A percentile compares a stretch with the other conserved stretches of the same genome.
Evolutionary conservation across 1,140 invertebrate species (phyloP).

Genomic region (Zaprionus africanus): DNA sequence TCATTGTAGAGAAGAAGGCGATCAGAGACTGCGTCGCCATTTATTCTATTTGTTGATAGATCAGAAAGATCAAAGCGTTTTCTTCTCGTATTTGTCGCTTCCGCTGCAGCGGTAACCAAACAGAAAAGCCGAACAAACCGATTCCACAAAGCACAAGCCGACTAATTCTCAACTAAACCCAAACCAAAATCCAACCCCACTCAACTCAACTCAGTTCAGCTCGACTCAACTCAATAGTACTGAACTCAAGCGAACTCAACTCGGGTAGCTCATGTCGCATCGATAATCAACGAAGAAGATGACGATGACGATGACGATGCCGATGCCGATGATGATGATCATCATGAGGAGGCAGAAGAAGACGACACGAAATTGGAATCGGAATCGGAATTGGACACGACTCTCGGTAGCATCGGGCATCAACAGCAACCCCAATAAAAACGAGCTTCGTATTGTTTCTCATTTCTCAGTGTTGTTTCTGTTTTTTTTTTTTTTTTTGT

Average conservation of each 20-base stretch:
- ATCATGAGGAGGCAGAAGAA: slow-evolving; percentile 4
- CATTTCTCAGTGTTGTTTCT: slow-evolving; percentile 9
- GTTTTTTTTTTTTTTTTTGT: slow-evolving; percentile 30
- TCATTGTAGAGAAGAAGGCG: background rate
- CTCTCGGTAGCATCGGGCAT: slow-evolving; percentile 4
- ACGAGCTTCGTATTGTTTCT: slow-evolving; percentile 27
- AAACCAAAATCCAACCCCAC: background rate
- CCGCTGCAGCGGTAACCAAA: slow-evolving; percentile 36
- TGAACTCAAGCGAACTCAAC: slow-evolving; percentile 1
- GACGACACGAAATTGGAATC: slow-evolving; percentile 28
- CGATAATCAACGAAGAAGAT: slow-evolving; percentile 39
- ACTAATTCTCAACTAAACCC: background rate
- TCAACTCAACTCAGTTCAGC: background rate
- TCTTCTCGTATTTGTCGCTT: slow-evolving; percentile 63
- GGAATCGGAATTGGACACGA: slow-evolving; percentile 31
- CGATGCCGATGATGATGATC: background rate
- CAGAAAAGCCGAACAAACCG: slow-evolving; percentile 16
- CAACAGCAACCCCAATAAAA: slow-evolving; percentile 21
- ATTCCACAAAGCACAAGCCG: background rate
- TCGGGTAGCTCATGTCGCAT: slow-evolving; percentile 14
- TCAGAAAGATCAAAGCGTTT: slow-evolving; percentile 59
- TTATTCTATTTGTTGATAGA: slow-evolving; percentile 64
- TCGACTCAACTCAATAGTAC: background rate
- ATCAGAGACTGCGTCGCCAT: slow-evolving; percentile 27
- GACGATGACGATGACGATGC: background rate